These are phyloP conservation scores for Beris morrisii DNA, from an alignment of 2,888 invertebrate genomes.

Conservation along the genomic window DNA sequence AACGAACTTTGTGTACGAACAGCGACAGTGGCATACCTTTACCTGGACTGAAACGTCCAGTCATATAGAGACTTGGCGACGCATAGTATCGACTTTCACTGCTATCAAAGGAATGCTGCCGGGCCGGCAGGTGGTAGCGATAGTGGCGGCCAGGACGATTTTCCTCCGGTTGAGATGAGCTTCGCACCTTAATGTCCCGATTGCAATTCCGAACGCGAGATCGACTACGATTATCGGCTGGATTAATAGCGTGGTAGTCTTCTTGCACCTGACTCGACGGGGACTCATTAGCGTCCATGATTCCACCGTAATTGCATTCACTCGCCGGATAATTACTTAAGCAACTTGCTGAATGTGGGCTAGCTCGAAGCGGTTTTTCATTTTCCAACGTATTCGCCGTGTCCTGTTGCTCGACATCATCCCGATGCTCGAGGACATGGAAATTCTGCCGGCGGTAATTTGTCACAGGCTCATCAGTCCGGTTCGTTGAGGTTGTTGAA, in stretches of 20 bases:
- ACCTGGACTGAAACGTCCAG: constrained; percentile 41
- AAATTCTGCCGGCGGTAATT: neutral
- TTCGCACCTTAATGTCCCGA: constrained; percentile 21
- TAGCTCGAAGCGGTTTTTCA: neutral
- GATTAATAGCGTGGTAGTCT: neutral
- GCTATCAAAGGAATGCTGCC: constrained; percentile 34
- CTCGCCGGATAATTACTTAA: constrained; percentile 2
- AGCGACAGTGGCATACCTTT: constrained; percentile 39
- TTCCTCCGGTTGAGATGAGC: constrained; percentile 29
- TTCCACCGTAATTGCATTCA: constrained; percentile 1
- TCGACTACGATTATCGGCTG: constrained; percentile 3
- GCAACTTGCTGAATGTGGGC: neutral
- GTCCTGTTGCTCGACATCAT: neutral
- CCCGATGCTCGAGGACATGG: neutral
- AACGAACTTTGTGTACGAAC: neutral
- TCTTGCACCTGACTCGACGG: neutral
- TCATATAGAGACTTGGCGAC: constrained; percentile 22
- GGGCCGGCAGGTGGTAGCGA: constrained; percentile 1
- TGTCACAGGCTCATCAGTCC: no score
- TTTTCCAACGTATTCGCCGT: neutral
- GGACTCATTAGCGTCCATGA: neutral
- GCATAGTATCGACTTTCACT: constrained; percentile 38
- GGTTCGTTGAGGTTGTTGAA: no score
- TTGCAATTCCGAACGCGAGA: constrained; percentile 8
- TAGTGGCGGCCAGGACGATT: neutral